These are phyloP conservation scores for Branchellion lobata DNA, from an alignment of 2,888 invertebrate genomes.

Conservation along the genomic window DNA sequence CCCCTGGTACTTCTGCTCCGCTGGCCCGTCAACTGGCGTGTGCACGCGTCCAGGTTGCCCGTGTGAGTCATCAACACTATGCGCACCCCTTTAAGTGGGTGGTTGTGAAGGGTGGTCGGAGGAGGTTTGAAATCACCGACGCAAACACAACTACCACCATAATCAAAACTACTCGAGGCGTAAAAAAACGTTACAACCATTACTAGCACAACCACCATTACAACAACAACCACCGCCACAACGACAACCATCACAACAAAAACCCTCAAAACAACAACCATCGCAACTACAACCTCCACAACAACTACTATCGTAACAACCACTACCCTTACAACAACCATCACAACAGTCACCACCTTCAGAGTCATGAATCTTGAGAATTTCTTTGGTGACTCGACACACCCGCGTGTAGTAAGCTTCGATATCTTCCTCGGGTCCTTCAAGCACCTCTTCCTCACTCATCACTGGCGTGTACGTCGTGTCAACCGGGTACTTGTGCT, in stretches of 20 bases:
- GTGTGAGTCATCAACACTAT: constrained; percentile 88
- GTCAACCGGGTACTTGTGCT: constrained; percentile 77
- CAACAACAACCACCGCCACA: too few species aligned
- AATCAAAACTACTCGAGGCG: background rate
- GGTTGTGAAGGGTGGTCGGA: constrained; percentile 2
- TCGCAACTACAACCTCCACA: too few species aligned
- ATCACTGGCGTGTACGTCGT: constrained; percentile 69
- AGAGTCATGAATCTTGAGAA: constrained; percentile 66
- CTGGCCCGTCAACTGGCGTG: constrained; percentile 73
- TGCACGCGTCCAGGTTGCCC: constrained; percentile 81
- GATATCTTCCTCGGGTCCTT: constrained; percentile 67
- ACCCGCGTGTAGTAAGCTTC: constrained; percentile 72
- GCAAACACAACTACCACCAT: too few species aligned
- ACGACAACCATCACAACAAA: too few species aligned
- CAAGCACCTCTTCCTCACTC: constrained; percentile 52
- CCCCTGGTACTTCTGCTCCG: constrained; percentile 70
- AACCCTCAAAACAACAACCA: too few species aligned
- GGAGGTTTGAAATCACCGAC: too few species aligned
- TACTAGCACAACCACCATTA: too few species aligned
- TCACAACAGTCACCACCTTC: constrained; percentile 55
- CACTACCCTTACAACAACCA: too few species aligned
- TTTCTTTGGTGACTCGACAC: constrained; percentile 67
- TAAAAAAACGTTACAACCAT: background rate
- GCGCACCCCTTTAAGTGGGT: constrained; percentile 75
- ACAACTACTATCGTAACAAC: too few species aligned